phyloP scores from a whole-genome alignment of 92 coral and sea anemone genomes.

The Virgularia gustaviana region DNA sequence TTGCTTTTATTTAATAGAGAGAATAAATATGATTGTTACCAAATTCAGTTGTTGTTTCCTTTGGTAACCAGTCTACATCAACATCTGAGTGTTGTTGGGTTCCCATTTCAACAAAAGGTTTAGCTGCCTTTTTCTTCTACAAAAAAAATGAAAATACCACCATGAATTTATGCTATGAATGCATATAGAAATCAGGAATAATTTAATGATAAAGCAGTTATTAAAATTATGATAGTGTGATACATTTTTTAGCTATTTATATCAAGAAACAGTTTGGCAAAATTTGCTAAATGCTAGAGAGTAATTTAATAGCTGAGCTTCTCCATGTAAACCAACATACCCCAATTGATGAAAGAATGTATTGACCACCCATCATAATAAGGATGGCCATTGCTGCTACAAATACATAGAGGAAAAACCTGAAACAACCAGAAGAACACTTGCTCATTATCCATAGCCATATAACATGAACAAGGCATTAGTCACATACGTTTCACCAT shows the following conservation, averaged over 20 bases:
- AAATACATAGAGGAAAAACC: conserved; percentile 95
- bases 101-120: conserved; percentile 86
- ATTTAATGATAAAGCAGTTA: too few species aligned
- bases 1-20: background rate
- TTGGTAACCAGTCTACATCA: conserved; percentile 97
- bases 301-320: too few species aligned
- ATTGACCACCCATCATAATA: conserved; percentile 82
- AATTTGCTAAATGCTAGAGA: background rate
- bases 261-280: background rate
- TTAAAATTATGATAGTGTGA: background rate
- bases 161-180: too few species aligned
- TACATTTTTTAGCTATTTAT: background rate
- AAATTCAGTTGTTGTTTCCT: conserved; percentile 96
- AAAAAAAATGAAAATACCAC: background rate
- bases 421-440: too few species aligned
- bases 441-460: background rate
- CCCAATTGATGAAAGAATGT: conserved; percentile 77
- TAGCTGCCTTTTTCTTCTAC: conserved; percentile 74
- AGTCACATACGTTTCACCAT: conserved; percentile 88
- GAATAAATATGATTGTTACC: conserved; percentile 48
- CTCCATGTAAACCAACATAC: conserved; percentile 43
- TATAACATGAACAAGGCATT: background rate
- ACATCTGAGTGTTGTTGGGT: conserved; percentile 88
- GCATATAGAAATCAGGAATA: too few species aligned
- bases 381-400: conserved; percentile 79